Evolutionary conservation across 2,797 vertebrate species (phyloP).

Genomic region (Peromyscus attwateri): DNA sequence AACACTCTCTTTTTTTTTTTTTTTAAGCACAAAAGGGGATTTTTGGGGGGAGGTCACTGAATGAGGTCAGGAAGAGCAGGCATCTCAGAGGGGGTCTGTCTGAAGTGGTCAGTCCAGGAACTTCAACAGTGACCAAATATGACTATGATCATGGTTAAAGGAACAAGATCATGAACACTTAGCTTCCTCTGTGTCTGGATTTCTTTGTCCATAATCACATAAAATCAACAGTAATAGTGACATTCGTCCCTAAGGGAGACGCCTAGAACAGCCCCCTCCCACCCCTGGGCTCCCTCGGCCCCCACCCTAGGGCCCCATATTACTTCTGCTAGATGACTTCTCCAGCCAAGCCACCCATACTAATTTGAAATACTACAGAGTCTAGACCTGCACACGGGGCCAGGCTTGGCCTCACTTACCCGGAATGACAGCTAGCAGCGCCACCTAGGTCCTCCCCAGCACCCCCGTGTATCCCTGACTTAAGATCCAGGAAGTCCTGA

Average conservation of each 20-base stretch:
- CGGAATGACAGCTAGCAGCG: background rate
- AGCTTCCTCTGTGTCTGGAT: background rate
- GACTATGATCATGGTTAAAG: background rate
- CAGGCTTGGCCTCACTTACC: background rate
- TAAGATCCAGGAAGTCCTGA: background rate
- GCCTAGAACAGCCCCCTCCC: background rate
- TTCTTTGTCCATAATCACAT: slow-evolving; percentile 29
- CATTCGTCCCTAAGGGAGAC: background rate
- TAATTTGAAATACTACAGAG: background rate
- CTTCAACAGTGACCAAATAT: background rate
- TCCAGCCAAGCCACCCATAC: background rate
- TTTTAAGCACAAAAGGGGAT: background rate
- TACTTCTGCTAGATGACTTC: background rate
- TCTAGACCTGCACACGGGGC: background rate
- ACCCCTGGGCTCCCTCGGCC: background rate
- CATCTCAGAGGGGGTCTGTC: background rate
- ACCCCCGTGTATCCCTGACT: background rate
- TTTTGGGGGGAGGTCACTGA: background rate
- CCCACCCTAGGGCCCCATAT: background rate
- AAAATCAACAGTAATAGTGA: background rate
- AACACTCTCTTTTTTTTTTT: background rate
- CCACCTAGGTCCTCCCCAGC: background rate
- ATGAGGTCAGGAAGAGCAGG: background rate
- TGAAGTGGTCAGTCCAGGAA: background rate
- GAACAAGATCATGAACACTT: background rate